Conservation (phyloP, 2,797 vertebrate genomes). For the Cossypha dichroa region DNA sequence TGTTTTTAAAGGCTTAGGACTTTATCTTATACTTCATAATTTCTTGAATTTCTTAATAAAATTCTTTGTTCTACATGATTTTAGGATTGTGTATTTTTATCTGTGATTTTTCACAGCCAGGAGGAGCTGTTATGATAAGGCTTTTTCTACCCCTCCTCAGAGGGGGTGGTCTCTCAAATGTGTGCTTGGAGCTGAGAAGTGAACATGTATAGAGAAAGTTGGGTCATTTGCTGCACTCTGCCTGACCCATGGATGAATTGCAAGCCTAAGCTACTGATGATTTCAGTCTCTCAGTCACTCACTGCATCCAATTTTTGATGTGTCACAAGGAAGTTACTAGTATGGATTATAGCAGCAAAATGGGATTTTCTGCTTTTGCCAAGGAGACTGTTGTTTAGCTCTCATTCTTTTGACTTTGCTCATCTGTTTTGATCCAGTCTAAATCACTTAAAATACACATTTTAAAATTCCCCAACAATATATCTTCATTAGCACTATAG, state of each 20-base stretch:
- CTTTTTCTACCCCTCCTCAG: background rate
- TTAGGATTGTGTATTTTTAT: background rate
- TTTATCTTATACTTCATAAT: background rate
- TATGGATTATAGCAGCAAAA: conserved; percentile 34
- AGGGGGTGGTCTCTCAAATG: background rate
- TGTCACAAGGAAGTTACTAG: conserved; percentile 12
- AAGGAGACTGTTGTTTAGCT: background rate
- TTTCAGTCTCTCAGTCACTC: conserved; percentile 13
- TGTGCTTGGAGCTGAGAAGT: background rate
- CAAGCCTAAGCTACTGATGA: background rate
- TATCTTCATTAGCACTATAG: background rate
- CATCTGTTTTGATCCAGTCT: background rate
- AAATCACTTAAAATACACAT: background rate
- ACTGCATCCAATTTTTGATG: conserved; percentile 8
- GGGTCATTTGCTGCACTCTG: background rate
- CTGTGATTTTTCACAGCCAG: background rate
- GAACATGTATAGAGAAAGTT: background rate
- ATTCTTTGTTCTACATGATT: background rate
- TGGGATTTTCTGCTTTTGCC: background rate
- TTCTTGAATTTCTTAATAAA: background rate
- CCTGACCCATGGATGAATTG: conserved; percentile 30
- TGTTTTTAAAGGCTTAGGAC: background rate
- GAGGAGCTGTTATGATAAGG: background rate
- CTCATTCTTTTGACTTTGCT: background rate
- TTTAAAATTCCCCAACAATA: background rate